Conservation (phyloP, 2,113 vertebrate species). For the Dicrurus megarhynchus region DNA sequence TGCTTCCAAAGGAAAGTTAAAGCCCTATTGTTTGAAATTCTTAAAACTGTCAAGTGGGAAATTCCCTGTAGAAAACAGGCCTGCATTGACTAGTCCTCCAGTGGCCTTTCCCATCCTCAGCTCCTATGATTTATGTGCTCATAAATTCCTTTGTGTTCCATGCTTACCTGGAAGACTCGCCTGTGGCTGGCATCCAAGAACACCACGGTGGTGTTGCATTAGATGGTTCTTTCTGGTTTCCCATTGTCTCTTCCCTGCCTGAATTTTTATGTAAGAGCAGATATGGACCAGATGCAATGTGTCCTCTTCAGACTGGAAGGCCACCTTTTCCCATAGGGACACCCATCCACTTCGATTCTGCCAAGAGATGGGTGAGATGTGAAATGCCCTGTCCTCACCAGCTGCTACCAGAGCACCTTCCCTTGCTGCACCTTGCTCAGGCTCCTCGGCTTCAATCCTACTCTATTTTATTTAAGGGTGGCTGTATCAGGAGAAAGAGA, state of each 20-base stretch:
- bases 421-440: not conserved
- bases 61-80: conserved; percentile 3
- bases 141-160: conserved; percentile 2
- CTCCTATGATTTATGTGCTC: not conserved
- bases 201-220: not conserved
- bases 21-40: conserved; percentile 25
- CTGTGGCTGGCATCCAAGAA: conserved; percentile 14
- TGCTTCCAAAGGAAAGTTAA: conserved; percentile 1
- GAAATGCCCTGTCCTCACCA: not conserved
- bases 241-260: not conserved
- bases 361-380: not conserved
- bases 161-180: not conserved
- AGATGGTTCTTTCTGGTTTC: not conserved
- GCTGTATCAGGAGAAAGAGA: not conserved
- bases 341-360: not conserved
- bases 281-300: not conserved
- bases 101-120: conserved; percentile 15
- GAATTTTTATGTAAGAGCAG: not conserved
- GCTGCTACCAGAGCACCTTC: not conserved
- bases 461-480: not conserved
- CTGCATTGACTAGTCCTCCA: conserved; percentile 32
- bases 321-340: not conserved
- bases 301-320: not conserved
- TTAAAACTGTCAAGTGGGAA: conserved; percentile 10
- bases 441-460: not conserved